Percentiles rank a stretch among this genome's conserved stretches.
phyloP scores from a whole-genome alignment of 2,113 vertebrate species.

The Scalopus aquaticus region DNA sequence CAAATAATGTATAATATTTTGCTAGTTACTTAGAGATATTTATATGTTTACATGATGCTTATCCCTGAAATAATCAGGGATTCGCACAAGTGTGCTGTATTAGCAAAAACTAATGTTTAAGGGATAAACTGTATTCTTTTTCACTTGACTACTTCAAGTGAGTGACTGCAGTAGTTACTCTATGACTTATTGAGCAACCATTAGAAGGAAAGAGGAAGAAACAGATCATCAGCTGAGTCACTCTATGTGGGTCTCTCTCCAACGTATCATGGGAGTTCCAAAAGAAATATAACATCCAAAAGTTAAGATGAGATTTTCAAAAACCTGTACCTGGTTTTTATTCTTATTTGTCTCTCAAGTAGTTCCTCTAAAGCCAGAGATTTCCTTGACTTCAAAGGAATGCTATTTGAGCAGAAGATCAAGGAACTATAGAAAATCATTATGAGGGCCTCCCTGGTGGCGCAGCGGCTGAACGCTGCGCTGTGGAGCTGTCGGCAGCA shows the following conservation, averaged over 20 bases:
- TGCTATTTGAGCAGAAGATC: background rate
- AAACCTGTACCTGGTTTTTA: background rate
- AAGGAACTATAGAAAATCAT: background rate
- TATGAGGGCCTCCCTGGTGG: too few species aligned
- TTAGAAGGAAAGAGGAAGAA: conserved; percentile 49
- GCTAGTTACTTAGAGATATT: conserved; percentile 47
- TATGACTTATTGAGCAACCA: conserved; percentile 14
- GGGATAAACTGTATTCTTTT: conserved; percentile 22
- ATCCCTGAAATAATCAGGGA: conserved; percentile 28
- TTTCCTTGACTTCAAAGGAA: background rate
- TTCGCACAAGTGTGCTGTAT: conserved; percentile 29
- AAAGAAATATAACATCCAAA: background rate
- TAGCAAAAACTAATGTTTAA: conserved; percentile 49
- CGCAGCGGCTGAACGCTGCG: too few species aligned
- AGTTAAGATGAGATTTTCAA: background rate
- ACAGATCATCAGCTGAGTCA: background rate
- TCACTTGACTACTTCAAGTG: background rate
- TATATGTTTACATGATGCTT: conserved; percentile 32
- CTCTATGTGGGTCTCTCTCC: background rate
- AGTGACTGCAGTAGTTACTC: background rate
- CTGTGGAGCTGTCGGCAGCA: too few species aligned
- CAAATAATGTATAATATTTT: conserved; percentile 34
- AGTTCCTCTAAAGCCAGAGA: background rate
- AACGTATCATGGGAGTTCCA: background rate
- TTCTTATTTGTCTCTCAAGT: background rate